Conservation (phyloP, 2,888 invertebrate species). For the Conops quadrifasciatus region DNA sequence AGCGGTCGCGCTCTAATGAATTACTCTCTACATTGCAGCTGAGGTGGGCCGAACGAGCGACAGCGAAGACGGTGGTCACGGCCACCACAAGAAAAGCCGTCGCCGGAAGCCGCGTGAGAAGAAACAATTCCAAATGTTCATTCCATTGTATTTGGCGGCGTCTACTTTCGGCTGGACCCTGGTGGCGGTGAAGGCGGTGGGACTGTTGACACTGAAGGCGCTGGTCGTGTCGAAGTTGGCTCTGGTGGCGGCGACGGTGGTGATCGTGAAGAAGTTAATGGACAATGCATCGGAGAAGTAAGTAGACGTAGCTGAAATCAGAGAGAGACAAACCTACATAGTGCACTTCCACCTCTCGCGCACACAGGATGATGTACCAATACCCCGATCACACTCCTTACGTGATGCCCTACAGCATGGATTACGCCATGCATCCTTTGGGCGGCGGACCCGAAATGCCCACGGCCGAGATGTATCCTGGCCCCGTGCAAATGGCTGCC, state of each 20-base stretch:
- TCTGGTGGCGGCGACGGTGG: slow-evolving; percentile 70
- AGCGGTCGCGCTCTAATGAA: slow-evolving; percentile 26
- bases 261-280: slow-evolving; percentile 71
- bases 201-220: slow-evolving; percentile 73
- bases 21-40: slow-evolving; percentile 46
- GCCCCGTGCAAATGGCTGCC: slow-evolving; percentile 57
- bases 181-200: slow-evolving; percentile 71
- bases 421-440: slow-evolving; percentile 57
- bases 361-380: slow-evolving; percentile 61
- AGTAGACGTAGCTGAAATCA: slow-evolving; percentile 34
- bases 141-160: slow-evolving; percentile 75
- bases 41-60: slow-evolving; percentile 24
- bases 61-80: slow-evolving; percentile 50
- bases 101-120: slow-evolving; percentile 66
- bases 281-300: slow-evolving; percentile 68
- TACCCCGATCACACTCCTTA: slow-evolving; percentile 62
- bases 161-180: slow-evolving; percentile 73
- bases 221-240: slow-evolving; percentile 76
- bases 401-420: slow-evolving; percentile 65
- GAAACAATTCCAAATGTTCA: slow-evolving; percentile 71
- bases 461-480: slow-evolving; percentile 59
- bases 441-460: slow-evolving; percentile 55
- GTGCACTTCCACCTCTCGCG: neutral
- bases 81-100: slow-evolving; percentile 54
- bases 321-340: neutral